Evolutionary conservation across 1,140 invertebrate species (phyloP).

Genomic region (Solenopsis fugax): DNA sequence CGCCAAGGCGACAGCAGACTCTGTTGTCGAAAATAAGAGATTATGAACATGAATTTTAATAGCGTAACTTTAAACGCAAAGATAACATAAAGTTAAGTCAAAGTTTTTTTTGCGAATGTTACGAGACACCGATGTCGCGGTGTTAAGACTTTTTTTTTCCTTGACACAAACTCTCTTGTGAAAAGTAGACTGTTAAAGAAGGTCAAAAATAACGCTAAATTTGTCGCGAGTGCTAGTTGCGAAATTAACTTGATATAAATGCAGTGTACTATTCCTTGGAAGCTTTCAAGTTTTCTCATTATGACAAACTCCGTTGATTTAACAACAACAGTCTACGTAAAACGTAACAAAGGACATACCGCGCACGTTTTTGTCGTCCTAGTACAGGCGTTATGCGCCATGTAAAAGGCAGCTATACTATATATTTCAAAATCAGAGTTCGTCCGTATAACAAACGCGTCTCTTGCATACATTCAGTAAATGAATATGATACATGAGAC

Average conservation of each 20-base stretch:
- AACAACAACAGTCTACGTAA: slow-evolving; percentile 24
- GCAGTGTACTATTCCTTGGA: not conserved
- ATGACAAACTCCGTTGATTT: slow-evolving; percentile 47
- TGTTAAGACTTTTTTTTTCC: not conserved
- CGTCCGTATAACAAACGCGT: not conserved
- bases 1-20: too few relatives aligned
- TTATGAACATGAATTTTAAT: not conserved
- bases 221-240: slow-evolving; percentile 12
- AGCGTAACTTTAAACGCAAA: not conserved
- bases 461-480: not conserved
- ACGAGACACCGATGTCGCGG: not conserved
- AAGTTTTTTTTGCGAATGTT: not conserved
- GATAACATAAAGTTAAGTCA: not conserved
- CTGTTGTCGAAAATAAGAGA: slow-evolving; percentile 11
- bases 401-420: slow-evolving; percentile 5
- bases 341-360: slow-evolving; percentile 20
- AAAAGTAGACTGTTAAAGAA: slow-evolving; percentile 22
- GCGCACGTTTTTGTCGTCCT: slow-evolving; percentile 28
- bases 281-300: slow-evolving; percentile 46
- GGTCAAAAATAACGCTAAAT: slow-evolving; percentile 42
- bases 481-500: slow-evolving; percentile 30
- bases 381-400: not conserved
- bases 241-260: slow-evolving; percentile 45
- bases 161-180: not conserved
- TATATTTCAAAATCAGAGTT: slow-evolving; percentile 17